Evolutionary conservation across 2,888 invertebrate genomes (phyloP), one percentile per base, ranked within the genome.

Genomic region (Pseudolycoriella hygida): DNA sequence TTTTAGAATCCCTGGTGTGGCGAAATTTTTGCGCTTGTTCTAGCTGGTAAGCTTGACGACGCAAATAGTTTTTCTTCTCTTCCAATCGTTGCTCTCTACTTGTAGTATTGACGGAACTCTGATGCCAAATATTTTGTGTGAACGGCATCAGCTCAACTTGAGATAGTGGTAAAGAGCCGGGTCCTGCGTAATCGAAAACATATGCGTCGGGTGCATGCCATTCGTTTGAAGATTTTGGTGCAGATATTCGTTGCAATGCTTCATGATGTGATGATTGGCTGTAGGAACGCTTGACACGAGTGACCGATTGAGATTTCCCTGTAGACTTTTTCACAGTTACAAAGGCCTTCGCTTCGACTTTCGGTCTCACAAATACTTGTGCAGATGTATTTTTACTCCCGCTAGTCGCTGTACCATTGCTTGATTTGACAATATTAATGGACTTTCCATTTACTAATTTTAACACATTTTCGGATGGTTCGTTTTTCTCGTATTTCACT

Each of bases 201-300:
- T 63, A 64, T 17, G 68, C 64, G 5, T 67, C 70, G 0, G 72
- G 72, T 2, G 72, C 70, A 45, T 70, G 70, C 72, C 72, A 72
- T 40, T 58, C 54, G 32, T 43, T 43, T 15, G 45, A 14, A 14
- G 37, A 30, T 37, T 19, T 40, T 19, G 19, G 17, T 14, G 53
- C 50, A 40, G 68, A 64, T 72, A 74, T 73, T 70, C 74, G 71
- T 54, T 74, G 73, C 45, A 74, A 54, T 0, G 72, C 69, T 56
- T 74, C 74, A 51, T 74, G 73, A 19, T 70, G 60, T 10, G 70
- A 49, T 38, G 50, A 51, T 50, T 53, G 51, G 48, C 51, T 53
- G 38, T 51, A 49, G 34, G 52, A 50, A 19, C 53, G 52, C 43
- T 48, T 46, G n/a, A 40, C 45, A 43, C 44, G 31, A 15, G 43